Percentiles rank a stretch among this genome's conserved stretches.
Evolutionary conservation across 2,888 invertebrate genomes (phyloP).

Genomic region (Scrobipalpa atriplicella): DNA sequence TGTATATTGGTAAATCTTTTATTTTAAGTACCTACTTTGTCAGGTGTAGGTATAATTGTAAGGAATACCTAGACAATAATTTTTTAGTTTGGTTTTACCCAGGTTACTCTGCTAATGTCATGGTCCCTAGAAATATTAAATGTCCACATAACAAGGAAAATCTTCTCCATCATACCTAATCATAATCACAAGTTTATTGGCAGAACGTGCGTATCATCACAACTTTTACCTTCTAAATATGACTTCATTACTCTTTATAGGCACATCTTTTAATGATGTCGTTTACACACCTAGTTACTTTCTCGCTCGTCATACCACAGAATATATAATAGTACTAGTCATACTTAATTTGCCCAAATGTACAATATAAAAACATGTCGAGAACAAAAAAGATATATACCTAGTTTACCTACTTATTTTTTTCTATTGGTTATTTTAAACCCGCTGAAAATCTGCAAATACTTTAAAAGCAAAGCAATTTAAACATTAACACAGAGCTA

Average conservation of each 20-base stretch:
- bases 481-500: too few relatives aligned
- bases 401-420: too few relatives aligned
- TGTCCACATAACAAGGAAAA: background rate
- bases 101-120: too few relatives aligned
- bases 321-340: background rate
- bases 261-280: slow-evolving; percentile 6
- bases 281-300: background rate
- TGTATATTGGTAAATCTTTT: too few relatives aligned
- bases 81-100: background rate
- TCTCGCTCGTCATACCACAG: background rate
- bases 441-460: too few relatives aligned
- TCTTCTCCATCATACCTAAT: background rate
- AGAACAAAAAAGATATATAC: too few relatives aligned
- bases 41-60: background rate
- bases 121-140: too few relatives aligned
- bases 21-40: too few relatives aligned
- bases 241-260: slow-evolving; percentile 3
- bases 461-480: too few relatives aligned
- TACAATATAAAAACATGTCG: too few relatives aligned
- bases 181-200: background rate
- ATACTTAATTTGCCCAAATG: too few relatives aligned
- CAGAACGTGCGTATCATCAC: background rate
- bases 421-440: too few relatives aligned
- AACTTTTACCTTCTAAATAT: background rate
- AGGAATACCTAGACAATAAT: background rate